Base-by-base conservation (phyloP, 2,888 invertebrate species). In the Ptychoptera albimana region DNA sequence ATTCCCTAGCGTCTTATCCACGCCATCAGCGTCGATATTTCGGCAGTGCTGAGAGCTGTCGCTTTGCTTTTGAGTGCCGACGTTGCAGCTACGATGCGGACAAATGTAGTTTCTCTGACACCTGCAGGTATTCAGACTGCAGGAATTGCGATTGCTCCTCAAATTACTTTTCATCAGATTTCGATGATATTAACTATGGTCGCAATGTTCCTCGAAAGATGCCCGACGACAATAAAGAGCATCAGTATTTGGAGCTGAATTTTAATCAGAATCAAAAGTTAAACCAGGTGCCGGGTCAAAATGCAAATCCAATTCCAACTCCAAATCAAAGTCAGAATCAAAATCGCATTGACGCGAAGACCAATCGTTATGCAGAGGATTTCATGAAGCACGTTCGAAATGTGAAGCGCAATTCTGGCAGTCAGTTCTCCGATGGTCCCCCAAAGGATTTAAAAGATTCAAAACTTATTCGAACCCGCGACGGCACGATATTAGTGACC, bases 341-440 rank as follows among this genome's bases (percentile, higher is more conserved):
- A 42, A 50, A 50, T 23, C 49, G 47, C 9, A 45, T 59, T 34
- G 62, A 64, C 14, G n/a, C 39, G 12, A 48, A 47, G 46, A 42
- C 48, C 9, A 44, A 34, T 9, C 43, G 42, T 7, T 66, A 66
- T 43, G 65, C 65, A 1, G 63, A 65, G 51, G 65, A 66, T 45
- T 66, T 66, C 45, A 64, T 66, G 34, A 66, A 65, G 49, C 65
- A 66, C 48, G 63, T 66, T 0, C 64, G 60, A 46, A 65, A 66
- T 51, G 65, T 66, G 1, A 65, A 65, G 45, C 59, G 61, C 12
- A 63, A 64, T 46, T 23, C 23, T 5, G 23, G 23, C 7, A 23
- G 23, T 23, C 23, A 23, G 7, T 23, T 23, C 7, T 23, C 23
- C 3, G 23, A 23, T 23, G 23, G 23, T 5, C 23, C 23, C 23